phyloP scores from a whole-genome alignment of 2,888 invertebrate species.

The Magallana nippona region DNA sequence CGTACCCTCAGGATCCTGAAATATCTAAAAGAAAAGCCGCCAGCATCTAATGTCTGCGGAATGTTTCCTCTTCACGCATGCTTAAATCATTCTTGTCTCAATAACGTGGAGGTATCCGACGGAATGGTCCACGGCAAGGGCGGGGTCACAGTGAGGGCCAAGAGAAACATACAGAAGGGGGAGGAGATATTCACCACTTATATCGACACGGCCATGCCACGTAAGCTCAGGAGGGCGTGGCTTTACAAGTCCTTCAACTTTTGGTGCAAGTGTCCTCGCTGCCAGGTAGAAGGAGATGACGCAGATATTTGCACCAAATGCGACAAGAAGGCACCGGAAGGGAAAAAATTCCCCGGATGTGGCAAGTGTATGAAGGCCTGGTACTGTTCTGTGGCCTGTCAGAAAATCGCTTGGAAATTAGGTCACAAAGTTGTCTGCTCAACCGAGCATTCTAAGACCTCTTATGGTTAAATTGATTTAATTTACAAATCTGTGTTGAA shows the following conservation, averaged over 20 bases:
- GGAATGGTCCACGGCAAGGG: constrained; percentile 63
- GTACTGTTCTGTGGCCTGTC: constrained; percentile 73
- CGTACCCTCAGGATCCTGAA: constrained; percentile 60
- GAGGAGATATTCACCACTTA: constrained; percentile 73
- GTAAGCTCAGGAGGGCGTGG: constrained; percentile 72
- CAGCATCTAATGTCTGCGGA: constrained; percentile 68
- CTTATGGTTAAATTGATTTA: neutral
- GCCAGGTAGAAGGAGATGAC: constrained; percentile 72
- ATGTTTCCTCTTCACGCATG: constrained; percentile 75
- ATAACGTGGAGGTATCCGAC: constrained; percentile 73
- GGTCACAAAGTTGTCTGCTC: constrained; percentile 72
- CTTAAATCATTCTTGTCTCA: constrained; percentile 73
- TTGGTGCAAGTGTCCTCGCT: constrained; percentile 73
- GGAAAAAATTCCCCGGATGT: constrained; percentile 69
- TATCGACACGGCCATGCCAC: constrained; percentile 72
- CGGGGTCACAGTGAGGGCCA: constrained; percentile 69
- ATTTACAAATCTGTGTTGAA: too few relatives aligned
- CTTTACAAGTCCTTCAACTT: constrained; percentile 75
- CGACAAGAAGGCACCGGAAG: constrained; percentile 58
- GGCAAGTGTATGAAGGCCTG: constrained; percentile 72
- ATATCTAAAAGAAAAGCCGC: constrained; percentile 60
- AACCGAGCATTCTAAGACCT: constrained; percentile 60
- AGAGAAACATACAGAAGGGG: constrained; percentile 67
- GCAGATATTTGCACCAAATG: constrained; percentile 69
- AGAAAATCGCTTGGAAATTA: constrained; percentile 69